Conservation (phyloP, 2,888 invertebrate species). For the Eupithecia tripunctaria region DNA sequence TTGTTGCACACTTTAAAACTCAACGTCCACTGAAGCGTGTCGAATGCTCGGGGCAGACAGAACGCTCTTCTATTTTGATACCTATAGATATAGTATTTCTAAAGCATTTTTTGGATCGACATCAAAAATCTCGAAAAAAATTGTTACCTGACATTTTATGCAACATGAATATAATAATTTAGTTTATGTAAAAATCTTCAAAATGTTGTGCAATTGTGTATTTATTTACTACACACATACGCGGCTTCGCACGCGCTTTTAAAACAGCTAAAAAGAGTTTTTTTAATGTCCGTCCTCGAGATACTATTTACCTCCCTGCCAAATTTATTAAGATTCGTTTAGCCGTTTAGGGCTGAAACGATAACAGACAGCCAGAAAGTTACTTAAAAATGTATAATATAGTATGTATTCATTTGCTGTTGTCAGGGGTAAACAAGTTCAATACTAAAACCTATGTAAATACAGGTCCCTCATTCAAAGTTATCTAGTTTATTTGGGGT, state of each 20-base stretch:
- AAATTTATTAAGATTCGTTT: too few species aligned
- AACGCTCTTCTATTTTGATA: not conserved
- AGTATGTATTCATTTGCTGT: not conserved
- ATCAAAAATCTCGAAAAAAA: not conserved
- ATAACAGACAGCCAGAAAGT: too few species aligned
- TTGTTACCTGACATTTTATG: not conserved
- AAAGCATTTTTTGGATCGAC: not conserved
- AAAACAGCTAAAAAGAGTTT: too few species aligned
- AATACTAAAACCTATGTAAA: not conserved
- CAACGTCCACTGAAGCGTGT: not conserved
- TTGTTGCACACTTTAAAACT: not conserved
- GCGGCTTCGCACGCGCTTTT: too few species aligned
- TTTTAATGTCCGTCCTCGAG: too few species aligned
- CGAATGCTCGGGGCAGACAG: not conserved
- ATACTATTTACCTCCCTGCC: too few species aligned
- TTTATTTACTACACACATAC: too few species aligned
- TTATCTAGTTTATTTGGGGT: constrained; percentile 12
- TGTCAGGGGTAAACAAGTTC: not conserved
- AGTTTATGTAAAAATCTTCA: too few species aligned
- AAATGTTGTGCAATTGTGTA: too few species aligned
- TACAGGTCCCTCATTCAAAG: not conserved
- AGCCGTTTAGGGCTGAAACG: too few species aligned
- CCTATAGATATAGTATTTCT: too few species aligned
- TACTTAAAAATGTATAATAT: too few species aligned
- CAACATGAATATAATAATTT: not conserved